A percentile compares a stretch with the other conserved stretches of the same genome.
Evolutionary conservation across 2,888 invertebrate species (phyloP).

Genomic region (Lacanobia oleracea): DNA sequence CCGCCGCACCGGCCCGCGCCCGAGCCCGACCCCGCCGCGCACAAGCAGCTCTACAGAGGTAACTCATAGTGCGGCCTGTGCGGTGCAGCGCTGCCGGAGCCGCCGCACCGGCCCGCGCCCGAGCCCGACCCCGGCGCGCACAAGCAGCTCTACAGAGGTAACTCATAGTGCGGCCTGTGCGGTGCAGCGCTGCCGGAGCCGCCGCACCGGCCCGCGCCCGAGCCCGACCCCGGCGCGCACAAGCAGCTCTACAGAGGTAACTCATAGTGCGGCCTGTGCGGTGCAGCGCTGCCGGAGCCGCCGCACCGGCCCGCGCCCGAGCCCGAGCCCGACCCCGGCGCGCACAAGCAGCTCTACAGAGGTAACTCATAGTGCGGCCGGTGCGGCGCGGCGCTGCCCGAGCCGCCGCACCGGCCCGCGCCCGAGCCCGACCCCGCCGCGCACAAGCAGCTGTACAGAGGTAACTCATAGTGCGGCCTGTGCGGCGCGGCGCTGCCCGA

Average conservation of each 20-base stretch:
- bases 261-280: slow-evolving; percentile 55
- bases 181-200: no score
- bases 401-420: not conserved
- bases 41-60: slow-evolving; percentile 70
- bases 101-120: not conserved
- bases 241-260: slow-evolving; percentile 70
- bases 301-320: not conserved
- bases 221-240: slow-evolving; percentile 17
- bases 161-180: slow-evolving; percentile 55
- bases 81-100: no score
- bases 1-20: not conserved
- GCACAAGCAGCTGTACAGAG: slow-evolving; percentile 67
- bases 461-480: slow-evolving; percentile 66
- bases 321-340: no score
- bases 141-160: slow-evolving; percentile 70
- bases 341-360: slow-evolving; percentile 65
- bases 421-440: not conserved
- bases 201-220: not conserved
- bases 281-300: no score
- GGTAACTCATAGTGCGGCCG: slow-evolving; percentile 69
- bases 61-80: slow-evolving; percentile 56
- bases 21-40: slow-evolving; percentile 1
- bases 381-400: no score
- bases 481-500: no score
- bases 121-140: slow-evolving; percentile 14